Conservation (phyloP, 2,797 vertebrate genomes). For the Parauchenoglanis ngamensis region DNA sequence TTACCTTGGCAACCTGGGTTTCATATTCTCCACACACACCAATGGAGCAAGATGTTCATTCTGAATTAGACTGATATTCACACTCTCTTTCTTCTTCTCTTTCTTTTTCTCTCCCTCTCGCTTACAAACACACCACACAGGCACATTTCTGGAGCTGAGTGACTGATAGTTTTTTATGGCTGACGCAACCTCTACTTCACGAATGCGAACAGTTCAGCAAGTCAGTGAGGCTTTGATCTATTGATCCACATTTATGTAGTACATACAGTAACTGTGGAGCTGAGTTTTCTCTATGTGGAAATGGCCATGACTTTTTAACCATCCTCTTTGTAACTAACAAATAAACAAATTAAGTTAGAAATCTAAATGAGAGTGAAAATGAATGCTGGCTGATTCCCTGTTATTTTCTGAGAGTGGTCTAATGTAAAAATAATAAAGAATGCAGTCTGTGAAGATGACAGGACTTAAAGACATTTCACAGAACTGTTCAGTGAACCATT, state of each 20-base stretch:
- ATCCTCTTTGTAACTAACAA: background rate
- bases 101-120: conserved; percentile 32
- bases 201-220: conserved; percentile 7
- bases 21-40: conserved; percentile 77
- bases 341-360: background rate
- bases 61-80: conserved; percentile 18
- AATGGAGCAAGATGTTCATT: conserved; percentile 63
- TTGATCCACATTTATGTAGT: background rate
- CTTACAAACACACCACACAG: conserved; percentile 54
- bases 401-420: background rate
- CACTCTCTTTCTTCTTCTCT: conserved; percentile 41
- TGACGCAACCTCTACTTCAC: conserved; percentile 18
- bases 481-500: background rate
- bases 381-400: background rate
- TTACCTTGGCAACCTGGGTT: conserved; percentile 79
- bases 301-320: background rate
- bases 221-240: background rate
- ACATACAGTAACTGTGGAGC: background rate
- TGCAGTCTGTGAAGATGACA: background rate
- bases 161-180: background rate
- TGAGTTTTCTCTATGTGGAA: background rate
- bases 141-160: background rate
- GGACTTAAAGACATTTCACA: background rate
- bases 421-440: background rate
- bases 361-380: background rate